Conservation (phyloP, 1,140 invertebrate species). For the Elymnias hypermnestra region DNA sequence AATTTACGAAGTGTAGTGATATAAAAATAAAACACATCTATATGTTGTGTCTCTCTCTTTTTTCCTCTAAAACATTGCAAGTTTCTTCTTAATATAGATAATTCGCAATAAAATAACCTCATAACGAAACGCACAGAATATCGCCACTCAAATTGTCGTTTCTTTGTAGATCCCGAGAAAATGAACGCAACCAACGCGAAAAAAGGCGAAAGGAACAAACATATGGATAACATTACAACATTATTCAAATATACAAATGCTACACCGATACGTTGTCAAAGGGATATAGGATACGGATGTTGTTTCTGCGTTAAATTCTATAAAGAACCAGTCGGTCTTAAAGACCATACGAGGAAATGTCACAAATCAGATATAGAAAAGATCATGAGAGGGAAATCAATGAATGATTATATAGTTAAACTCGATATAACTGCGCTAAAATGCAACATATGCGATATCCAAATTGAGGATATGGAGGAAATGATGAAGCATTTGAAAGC, state of each 20-base stretch:
- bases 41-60: too few species aligned
- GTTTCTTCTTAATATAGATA: too few species aligned
- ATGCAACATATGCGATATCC: conserved; percentile 28
- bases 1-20: too few species aligned
- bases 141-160: background rate
- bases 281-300: conserved; percentile 28
- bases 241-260: conserved; percentile 39
- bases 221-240: conserved; percentile 32
- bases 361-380: conserved; percentile 20
- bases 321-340: conserved; percentile 28
- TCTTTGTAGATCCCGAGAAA: conserved; percentile 8
- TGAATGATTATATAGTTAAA: conserved; percentile 18
- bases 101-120: too few species aligned
- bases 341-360: conserved; percentile 22
- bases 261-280: conserved; percentile 28
- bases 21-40: too few species aligned
- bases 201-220: conserved; percentile 29
- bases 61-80: too few species aligned
- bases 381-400: conserved; percentile 21
- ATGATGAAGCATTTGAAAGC: conserved; percentile 29
- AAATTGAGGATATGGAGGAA: conserved; percentile 18
- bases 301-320: conserved; percentile 32
- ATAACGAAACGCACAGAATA: too few species aligned
- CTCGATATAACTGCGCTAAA: conserved; percentile 32
- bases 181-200: conserved; percentile 4